Percentiles rank a stretch among this genome's conserved stretches.
Conservation (phyloP, 2,113 vertebrate species). For the Terrapene triunguis region DNA sequence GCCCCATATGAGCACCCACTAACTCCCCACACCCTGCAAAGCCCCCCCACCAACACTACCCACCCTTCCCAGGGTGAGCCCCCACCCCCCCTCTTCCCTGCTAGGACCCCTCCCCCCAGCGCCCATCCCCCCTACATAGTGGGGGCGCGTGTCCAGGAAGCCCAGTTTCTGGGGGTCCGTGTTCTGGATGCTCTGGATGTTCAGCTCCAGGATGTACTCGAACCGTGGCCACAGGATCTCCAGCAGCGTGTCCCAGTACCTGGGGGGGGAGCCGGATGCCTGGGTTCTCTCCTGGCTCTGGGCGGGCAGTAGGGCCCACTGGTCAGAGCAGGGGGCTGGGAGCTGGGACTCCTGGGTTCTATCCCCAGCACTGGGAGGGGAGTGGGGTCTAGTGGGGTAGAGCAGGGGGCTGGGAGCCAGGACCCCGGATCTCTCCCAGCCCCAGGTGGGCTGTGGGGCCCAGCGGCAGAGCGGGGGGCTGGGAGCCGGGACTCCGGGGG, state of each 20-base stretch:
- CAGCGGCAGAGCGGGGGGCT: neutral
- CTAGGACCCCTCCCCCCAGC: fast-evolving
- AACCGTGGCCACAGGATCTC: slow-evolving; percentile 93
- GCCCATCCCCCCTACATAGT: slow-evolving; percentile 79
- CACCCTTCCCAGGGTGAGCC: too few relatives aligned
- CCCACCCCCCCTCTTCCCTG: fast-evolving
- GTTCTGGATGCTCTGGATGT: slow-evolving; percentile 92
- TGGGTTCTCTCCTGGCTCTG: neutral
- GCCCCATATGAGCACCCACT: too few relatives aligned
- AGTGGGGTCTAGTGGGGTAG: too few relatives aligned
- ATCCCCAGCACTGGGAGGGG: neutral
- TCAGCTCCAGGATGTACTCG: slow-evolving; percentile 91
- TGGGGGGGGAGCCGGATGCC: slow-evolving; percentile 14
- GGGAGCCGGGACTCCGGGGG: neutral
- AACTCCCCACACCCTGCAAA: neutral
- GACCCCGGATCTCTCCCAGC: too few relatives aligned
- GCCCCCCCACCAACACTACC: neutral
- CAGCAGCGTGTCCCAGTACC: slow-evolving; percentile 93
- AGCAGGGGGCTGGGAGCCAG: neutral
- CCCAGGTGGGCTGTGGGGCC: fast-evolving
- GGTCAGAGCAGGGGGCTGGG: neutral
- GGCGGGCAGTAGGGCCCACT: neutral
- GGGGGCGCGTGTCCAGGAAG: slow-evolving; percentile 90
- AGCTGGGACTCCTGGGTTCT: neutral
- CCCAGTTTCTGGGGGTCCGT: slow-evolving; percentile 93